A percentile compares a stretch with the other conserved stretches of the same genome.
Evolutionary conservation across 1,140 invertebrate genomes (phyloP).

Genomic region (Anoplophora glabripennis): DNA sequence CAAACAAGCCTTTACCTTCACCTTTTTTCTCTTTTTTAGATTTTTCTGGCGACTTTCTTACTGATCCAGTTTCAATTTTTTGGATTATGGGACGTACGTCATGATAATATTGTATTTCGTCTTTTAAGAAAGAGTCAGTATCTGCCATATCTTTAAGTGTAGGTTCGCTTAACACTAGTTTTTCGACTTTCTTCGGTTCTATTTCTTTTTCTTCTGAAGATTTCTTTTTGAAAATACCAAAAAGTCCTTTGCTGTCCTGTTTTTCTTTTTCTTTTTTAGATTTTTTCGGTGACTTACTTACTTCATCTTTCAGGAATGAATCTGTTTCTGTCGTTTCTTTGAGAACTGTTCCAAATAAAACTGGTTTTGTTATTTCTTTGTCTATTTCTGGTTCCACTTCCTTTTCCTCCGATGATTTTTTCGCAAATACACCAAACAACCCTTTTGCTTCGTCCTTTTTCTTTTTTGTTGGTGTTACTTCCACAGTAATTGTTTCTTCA

Average conservation of each 20-base stretch:
- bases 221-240: conserved; percentile 22
- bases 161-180: conserved; percentile 3
- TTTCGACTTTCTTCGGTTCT: conserved; percentile 12
- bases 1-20: neutral
- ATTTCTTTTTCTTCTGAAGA: neutral
- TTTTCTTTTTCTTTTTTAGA: neutral
- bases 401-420: conserved; percentile 4
- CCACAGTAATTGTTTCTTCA: neutral
- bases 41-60: no score
- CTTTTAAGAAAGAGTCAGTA: conserved; percentile 16
- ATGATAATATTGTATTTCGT: conserved; percentile 24
- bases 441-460: conserved; percentile 14
- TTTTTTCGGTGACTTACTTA: conserved; percentile 13
- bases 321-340: conserved; percentile 19
- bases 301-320: conserved; percentile 26
- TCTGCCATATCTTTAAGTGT: conserved; percentile 7
- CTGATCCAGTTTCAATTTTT: neutral
- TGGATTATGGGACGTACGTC: conserved; percentile 15
- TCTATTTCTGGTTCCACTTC: conserved; percentile 11
- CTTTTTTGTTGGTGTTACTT: conserved; percentile 9
- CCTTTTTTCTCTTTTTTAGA: neutral
- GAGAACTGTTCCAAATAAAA: conserved; percentile 10
- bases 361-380: neutral
- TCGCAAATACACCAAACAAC: conserved; percentile 23
- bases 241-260: conserved; percentile 10